These are phyloP conservation scores for Icerya purchasi DNA, from an alignment of 2,888 invertebrate genomes.

Conservation along the genomic window DNA sequence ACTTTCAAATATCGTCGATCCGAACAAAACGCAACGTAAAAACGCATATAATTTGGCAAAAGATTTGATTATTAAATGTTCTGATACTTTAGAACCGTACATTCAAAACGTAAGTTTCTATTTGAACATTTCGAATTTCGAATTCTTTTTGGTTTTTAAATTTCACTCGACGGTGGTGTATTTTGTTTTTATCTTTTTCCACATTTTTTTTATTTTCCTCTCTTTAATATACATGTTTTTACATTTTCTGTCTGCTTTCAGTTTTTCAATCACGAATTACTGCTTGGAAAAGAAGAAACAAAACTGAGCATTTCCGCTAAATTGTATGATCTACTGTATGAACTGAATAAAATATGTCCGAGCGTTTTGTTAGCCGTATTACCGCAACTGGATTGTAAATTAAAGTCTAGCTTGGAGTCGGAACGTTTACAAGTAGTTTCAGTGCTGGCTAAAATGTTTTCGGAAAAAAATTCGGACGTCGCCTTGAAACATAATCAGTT, in stretches of 20 bases:
- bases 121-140: slow-evolving; percentile 14
- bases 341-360: slow-evolving; percentile 81
- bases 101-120: slow-evolving; percentile 59
- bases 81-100: slow-evolving; percentile 78
- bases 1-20: slow-evolving; percentile 82
- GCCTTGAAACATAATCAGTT: slow-evolving; percentile 69
- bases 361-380: slow-evolving; percentile 65
- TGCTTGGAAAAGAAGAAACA: slow-evolving; percentile 76
- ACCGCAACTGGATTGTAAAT: slow-evolving; percentile 86
- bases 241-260: slow-evolving; percentile 26
- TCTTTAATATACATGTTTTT: background rate
- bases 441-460: slow-evolving; percentile 85
- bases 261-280: slow-evolving; percentile 89
- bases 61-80: slow-evolving; percentile 75
- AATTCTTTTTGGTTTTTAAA: background rate
- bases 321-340: slow-evolving; percentile 89
- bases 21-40: slow-evolving; percentile 69
- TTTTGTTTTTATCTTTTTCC: no score
- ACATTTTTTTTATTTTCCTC: no score
- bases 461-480: slow-evolving; percentile 73
- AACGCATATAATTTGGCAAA: slow-evolving; percentile 77
- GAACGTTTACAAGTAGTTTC: slow-evolving; percentile 77
- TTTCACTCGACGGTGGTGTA: background rate
- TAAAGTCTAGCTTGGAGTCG: slow-evolving; percentile 71
- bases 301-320: slow-evolving; percentile 54